Base-by-base conservation (phyloP, 2,113 vertebrate genomes). In the Oncorhynchus keta region DNA sequence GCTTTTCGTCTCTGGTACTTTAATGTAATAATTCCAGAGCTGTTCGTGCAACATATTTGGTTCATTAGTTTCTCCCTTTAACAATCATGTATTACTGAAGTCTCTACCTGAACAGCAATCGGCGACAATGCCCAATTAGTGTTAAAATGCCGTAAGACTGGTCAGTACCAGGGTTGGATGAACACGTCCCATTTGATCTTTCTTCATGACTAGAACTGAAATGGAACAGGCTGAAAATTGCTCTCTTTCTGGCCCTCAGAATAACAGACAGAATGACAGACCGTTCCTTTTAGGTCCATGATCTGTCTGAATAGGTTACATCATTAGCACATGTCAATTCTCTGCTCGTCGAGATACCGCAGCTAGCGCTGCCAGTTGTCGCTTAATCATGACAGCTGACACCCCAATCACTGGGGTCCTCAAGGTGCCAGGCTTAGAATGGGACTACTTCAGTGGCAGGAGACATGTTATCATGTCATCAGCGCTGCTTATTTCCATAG, bases 281-380 rank as follows among this genome's bases (percentile, higher is more conserved):
- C 35, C 6, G 35, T 35, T 35, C 5, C 35, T 45, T 45, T 45
- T 45, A 45, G 39, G 39, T 45, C 9, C 39, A 45, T 45, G 39
- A 45, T 45, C 9, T 45, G 39, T 45, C 39, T 45, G 39, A 11
- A 79, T 84, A 82, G 77, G 78, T 87, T 89, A 62, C 90, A 86
- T 89, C 88, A 87, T 88, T 89, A 84, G 70, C 88, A 76, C 85
- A 78, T 87, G 86, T 91, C 89, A 87, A 81, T 86, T 86, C 82
- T 79, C 88, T 87, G 87, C 82, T 90, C 88, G 89, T 89, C 82
- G 66, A 78, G 88, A 90, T 91, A 85, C 76, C 82, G 78, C 70
- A 2, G 70, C 88, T 65, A 11, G 39, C 8, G 39, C 39, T 9
- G 39, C 39, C 39, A 45, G 39, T 45, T 45, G 39, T 2, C 8